phyloP scores from a whole-genome alignment of 2,113 vertebrate genomes.

The Rattus rattus region DNA sequence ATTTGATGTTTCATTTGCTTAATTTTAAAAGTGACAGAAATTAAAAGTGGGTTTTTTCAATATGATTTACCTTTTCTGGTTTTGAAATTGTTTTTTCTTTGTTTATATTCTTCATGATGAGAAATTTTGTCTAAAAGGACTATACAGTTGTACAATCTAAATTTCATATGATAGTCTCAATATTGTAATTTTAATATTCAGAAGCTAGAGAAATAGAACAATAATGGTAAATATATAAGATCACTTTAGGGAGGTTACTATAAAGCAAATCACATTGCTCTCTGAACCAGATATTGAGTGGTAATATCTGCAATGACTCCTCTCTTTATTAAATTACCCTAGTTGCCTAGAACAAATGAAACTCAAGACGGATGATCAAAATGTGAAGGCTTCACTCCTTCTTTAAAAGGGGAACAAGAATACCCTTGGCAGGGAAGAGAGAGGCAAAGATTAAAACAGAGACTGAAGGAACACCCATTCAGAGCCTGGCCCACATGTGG shows the following conservation, averaged over 20 bases:
- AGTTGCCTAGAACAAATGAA: too few species aligned
- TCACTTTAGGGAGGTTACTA: background rate
- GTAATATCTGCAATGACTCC: background rate
- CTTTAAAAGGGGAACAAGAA: too few species aligned
- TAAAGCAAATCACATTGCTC: background rate
- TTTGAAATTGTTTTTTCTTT: background rate
- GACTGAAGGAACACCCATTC: too few species aligned
- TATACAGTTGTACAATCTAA: background rate
- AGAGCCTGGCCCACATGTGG: too few species aligned
- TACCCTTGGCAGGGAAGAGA: too few species aligned
- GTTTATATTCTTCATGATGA: background rate
- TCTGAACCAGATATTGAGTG: background rate
- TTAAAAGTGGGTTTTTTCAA: background rate
- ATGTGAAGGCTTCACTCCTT: too few species aligned
- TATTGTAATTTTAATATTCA: slow-evolving; percentile 16
- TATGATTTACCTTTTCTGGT: background rate
- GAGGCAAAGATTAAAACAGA: too few species aligned
- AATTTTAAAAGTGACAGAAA: background rate
- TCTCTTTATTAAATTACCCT: background rate
- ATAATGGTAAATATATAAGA: background rate
- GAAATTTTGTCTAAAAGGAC: slow-evolving; percentile 1
- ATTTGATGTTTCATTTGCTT: slow-evolving; percentile 24
- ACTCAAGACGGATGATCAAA: too few species aligned
- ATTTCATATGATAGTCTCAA: background rate
- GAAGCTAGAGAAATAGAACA: background rate